Conservation (phyloP, 2,797 vertebrate genomes). For the Acanthopagrus latus region DNA sequence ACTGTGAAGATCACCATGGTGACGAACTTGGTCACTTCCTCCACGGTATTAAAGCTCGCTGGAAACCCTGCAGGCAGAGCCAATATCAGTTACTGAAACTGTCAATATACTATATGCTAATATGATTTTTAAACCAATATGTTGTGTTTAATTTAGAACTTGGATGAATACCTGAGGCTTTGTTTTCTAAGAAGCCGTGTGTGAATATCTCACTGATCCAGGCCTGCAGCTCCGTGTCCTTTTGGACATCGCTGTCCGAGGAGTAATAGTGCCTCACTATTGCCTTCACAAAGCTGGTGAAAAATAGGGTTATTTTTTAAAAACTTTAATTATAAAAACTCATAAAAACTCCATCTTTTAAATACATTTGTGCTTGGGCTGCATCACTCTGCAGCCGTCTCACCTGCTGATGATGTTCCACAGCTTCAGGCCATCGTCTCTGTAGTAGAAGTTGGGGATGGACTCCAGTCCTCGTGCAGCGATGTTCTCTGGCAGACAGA, state of each 20-base stretch:
- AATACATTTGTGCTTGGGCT: not conserved
- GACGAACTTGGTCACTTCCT: slow-evolving; percentile 14
- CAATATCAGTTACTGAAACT: too few relatives aligned
- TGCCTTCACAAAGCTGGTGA: not conserved
- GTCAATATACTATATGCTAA: not conserved
- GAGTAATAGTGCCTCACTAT: slow-evolving; percentile 17
- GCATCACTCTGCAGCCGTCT: not conserved
- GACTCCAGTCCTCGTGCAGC: slow-evolving; percentile 77
- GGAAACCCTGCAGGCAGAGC: not conserved
- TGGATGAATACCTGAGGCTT: not conserved
- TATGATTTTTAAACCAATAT: too few relatives aligned
- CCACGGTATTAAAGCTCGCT: not conserved
- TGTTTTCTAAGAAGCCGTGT: slow-evolving; percentile 3
- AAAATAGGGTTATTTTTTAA: not conserved
- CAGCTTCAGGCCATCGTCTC: slow-evolving; percentile 81
- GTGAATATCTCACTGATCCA: slow-evolving; percentile 22
- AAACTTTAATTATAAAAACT: too few relatives aligned
- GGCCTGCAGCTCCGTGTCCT: slow-evolving; percentile 23
- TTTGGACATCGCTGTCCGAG: not conserved
- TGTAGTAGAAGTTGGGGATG: slow-evolving; percentile 82
- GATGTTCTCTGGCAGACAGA: slow-evolving; percentile 61
- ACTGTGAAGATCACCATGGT: slow-evolving; percentile 14
- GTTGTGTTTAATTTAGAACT: too few relatives aligned
- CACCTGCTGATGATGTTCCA: slow-evolving; percentile 76
- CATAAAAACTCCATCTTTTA: not conserved